Base-by-base conservation (phyloP, 2,888 invertebrate species). In the Monopis laevigella region DNA sequence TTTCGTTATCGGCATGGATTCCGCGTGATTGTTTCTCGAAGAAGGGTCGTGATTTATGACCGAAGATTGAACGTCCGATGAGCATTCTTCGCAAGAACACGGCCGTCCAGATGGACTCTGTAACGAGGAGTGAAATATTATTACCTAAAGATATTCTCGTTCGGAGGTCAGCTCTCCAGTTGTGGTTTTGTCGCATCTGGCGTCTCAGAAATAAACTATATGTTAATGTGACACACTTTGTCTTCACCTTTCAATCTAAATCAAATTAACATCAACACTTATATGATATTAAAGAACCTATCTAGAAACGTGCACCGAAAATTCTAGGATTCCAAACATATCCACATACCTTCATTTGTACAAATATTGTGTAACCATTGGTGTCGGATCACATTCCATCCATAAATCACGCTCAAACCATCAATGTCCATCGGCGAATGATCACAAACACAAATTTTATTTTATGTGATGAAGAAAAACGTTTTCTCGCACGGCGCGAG, bases 41-140 rank as follows among this genome's bases (percentile, higher is more conserved):
- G 41, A n/a, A 3, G 24, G 12, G 12, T 21, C 12, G 10, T 11
- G 28, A 11, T 16, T 27, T n/a, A 10, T 38, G 2, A 24, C 24
- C 46, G 51, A 54, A 43, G 51, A 53, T 50, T 53, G n/a, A 13
- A 17, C 10, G n/a, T 32, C 32, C 17, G 32, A 17, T 10, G 49
- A 45, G 52, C 80, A 80, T 49, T 75, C 77, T 46, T 74, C 73
- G 55, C 80, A 80, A 48, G 65, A 66, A 59, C 80, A 80, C 43
- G 77, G 72, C 44, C 77, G 70, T 42, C 67, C 74, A 39, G 65
- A 61, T 53, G 68, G 73, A 52, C 77, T 80, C 80, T 80, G 78
- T 36, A 77, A 72, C 38, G 11, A 10, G 4, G 12, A 4, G 12
- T 12, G 12, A 10, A 29, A 27, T 6, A 29, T 11, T 13, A 14